Evolutionary conservation across 2,797 vertebrate genomes (phyloP).

Genomic region (Lutjanus argentimaculatus): DNA sequence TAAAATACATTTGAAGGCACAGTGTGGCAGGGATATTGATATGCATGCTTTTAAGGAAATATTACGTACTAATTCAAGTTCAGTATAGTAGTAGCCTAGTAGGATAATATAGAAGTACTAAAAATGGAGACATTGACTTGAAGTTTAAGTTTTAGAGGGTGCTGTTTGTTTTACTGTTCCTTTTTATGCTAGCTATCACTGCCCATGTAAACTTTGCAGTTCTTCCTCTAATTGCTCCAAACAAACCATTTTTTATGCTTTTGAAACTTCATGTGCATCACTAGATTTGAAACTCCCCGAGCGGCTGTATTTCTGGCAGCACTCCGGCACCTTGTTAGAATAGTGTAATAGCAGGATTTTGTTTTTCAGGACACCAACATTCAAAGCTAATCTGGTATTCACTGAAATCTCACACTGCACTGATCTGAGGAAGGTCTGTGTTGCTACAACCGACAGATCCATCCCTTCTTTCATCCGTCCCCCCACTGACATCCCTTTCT

Average conservation of each 20-base stretch:
- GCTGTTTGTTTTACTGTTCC: neutral
- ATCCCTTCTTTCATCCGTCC: constrained; percentile 27
- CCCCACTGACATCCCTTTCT: constrained; percentile 29
- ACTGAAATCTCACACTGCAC: constrained; percentile 34
- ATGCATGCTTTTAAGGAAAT: neutral
- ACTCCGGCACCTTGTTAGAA: constrained; percentile 39
- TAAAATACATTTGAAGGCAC: neutral
- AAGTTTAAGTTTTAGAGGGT: neutral
- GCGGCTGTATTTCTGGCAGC: constrained; percentile 12
- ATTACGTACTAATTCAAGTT: neutral
- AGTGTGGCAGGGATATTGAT: too few species aligned
- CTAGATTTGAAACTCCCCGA: neutral
- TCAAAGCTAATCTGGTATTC: constrained; percentile 46
- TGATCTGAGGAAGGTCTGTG: constrained; percentile 35
- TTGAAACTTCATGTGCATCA: neutral
- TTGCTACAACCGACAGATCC: constrained; percentile 43
- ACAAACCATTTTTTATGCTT: constrained; percentile 6
- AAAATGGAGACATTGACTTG: neutral
- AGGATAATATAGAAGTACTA: neutral
- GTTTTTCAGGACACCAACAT: constrained; percentile 24
- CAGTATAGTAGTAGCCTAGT: neutral
- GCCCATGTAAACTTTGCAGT: neutral
- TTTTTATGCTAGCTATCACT: neutral
- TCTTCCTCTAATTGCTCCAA: constrained; percentile 11
- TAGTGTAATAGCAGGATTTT: constrained; percentile 12